These are phyloP conservation scores for Terebella lapidaria DNA, from an alignment of 2,888 invertebrate species.

Conservation along the genomic window DNA sequence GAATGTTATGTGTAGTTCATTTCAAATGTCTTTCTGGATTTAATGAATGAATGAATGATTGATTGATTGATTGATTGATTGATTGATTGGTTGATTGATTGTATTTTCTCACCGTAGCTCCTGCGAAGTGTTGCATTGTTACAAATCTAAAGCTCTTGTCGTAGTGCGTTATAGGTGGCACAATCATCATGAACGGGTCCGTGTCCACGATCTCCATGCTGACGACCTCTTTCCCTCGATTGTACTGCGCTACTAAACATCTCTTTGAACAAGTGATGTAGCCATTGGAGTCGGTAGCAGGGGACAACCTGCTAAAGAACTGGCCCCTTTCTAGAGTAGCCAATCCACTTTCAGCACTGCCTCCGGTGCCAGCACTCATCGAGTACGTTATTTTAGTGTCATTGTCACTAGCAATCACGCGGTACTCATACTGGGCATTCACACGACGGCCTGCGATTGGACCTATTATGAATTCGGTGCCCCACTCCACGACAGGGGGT, in stretches of 20 bases:
- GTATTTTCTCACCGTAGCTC: too few species aligned
- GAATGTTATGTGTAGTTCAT: too few species aligned
- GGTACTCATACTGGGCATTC: not conserved
- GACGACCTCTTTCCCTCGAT: not conserved
- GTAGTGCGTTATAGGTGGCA: constrained; percentile 1
- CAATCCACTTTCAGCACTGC: not conserved
- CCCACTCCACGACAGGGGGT: constrained; percentile 5
- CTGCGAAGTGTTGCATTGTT: not conserved
- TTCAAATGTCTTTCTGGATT: too few species aligned
- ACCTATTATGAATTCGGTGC: not conserved
- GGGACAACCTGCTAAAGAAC: not conserved
- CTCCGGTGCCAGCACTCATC: not conserved
- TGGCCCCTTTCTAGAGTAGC: not conserved
- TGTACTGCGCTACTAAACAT: constrained; percentile 7
- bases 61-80: too few species aligned
- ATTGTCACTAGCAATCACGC: constrained; percentile 1
- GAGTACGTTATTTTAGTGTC: not conserved
- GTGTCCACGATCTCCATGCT: not conserved
- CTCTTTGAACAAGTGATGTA: not conserved
- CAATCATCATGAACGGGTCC: constrained; percentile 7
- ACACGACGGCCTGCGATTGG: not conserved
- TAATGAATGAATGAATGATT: too few species aligned
- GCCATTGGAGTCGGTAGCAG: not conserved
- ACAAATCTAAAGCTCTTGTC: not conserved
- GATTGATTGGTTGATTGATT: too few species aligned